Conservation (phyloP, 1,140 invertebrate species). For the Temnothorax curvispinosus region DNA sequence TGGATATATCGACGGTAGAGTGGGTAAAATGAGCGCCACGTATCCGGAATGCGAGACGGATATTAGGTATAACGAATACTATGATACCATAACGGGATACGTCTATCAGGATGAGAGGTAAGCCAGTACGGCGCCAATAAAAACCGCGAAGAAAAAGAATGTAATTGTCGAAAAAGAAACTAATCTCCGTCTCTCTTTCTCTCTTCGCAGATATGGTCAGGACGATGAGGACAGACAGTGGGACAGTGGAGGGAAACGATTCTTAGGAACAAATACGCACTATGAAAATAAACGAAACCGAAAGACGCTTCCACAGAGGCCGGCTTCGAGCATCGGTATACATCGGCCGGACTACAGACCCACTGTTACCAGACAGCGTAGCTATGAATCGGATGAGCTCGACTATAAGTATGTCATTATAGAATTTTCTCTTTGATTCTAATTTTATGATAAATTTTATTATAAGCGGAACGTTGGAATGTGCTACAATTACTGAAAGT, state of each 20-base stretch:
- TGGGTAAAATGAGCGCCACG: constrained; percentile 80
- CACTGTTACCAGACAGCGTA: constrained; percentile 81
- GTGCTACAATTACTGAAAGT: background rate
- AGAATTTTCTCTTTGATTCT: background rate
- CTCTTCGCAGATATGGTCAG: constrained; percentile 85
- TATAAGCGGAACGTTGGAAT: background rate
- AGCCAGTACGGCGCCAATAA: background rate
- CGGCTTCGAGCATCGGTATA: constrained; percentile 82
- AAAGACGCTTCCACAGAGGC: constrained; percentile 84
- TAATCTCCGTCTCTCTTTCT: background rate
- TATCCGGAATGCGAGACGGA: constrained; percentile 82
- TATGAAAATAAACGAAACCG: constrained; percentile 83
- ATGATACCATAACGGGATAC: constrained; percentile 83
- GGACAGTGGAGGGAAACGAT: constrained; percentile 88
- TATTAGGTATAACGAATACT: constrained; percentile 83
- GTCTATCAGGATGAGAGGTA: constrained; percentile 86
- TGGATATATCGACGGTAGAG: constrained; percentile 76
- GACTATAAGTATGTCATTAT: constrained; percentile 77
- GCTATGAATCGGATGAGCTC: constrained; percentile 83
- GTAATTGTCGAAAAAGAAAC: background rate
- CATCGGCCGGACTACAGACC: constrained; percentile 81
- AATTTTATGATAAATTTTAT: background rate
- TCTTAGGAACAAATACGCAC: constrained; percentile 77
- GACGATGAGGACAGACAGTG: constrained; percentile 90
- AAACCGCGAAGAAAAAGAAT: background rate